Conservation (phyloP, 2,888 invertebrate genomes). For the Bruchidius siliquastri region DNA sequence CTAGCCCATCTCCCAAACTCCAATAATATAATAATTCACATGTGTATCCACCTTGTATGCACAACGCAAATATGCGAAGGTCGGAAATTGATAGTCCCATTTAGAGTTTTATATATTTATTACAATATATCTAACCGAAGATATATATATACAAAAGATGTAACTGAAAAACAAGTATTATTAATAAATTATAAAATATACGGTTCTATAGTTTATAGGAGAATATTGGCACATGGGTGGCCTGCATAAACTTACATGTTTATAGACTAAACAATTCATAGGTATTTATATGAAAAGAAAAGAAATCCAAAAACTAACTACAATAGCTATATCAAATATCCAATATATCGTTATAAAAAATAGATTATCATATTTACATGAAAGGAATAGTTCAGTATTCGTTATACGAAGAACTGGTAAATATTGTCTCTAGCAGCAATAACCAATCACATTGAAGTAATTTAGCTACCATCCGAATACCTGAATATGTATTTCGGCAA, state of each 20-base stretch:
- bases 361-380: constrained; percentile 4
- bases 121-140: not conserved
- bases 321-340: not conserved
- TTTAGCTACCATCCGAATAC: too few species aligned
- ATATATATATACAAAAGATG: not conserved
- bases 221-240: constrained; percentile 36
- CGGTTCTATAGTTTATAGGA: not conserved
- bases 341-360: constrained; percentile 2
- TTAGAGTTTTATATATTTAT: not conserved
- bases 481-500: too few species aligned
- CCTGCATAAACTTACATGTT: constrained; percentile 26
- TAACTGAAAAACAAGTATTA: not conserved
- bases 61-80: too few species aligned
- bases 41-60: too few species aligned
- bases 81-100: not conserved
- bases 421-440: too few species aligned
- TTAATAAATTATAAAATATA: constrained; percentile 2
- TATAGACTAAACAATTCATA: constrained; percentile 5
- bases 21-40: too few species aligned
- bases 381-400: too few species aligned
- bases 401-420: too few species aligned
- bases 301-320: constrained; percentile 8
- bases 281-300: constrained; percentile 10
- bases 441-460: too few species aligned
- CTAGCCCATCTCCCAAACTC: too few species aligned